Evolutionary conservation across 2,888 invertebrate genomes (phyloP).

Genomic region (Tetragonula carbonaria): DNA sequence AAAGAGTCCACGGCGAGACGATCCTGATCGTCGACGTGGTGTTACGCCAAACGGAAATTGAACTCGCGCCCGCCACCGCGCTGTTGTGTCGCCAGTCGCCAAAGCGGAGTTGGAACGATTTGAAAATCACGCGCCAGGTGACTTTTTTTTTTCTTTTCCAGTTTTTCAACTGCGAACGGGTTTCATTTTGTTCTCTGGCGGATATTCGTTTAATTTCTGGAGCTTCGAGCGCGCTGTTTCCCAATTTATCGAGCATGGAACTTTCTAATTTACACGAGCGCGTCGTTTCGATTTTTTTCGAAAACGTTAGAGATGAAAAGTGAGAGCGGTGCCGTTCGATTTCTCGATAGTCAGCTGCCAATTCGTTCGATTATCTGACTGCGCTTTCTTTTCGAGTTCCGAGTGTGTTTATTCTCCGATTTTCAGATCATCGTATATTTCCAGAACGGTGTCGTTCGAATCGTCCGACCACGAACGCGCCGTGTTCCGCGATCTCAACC

Average conservation of each 20-base stretch:
- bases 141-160: too few species aligned
- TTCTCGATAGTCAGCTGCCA: background rate
- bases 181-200: background rate
- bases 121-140: background rate
- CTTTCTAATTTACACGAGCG: too few species aligned
- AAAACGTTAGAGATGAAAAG: too few species aligned
- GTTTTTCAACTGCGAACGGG: too few species aligned
- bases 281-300: too few species aligned
- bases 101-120: background rate
- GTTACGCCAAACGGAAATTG: slow-evolving; percentile 72
- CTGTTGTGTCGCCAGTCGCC: background rate
- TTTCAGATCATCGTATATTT: too few species aligned
- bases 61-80: slow-evolving; percentile 63
- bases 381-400: background rate
- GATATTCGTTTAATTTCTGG: background rate
- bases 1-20: slow-evolving; percentile 59
- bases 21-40: slow-evolving; percentile 62
- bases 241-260: too few species aligned
- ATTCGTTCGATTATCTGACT: too few species aligned
- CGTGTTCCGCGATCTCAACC: background rate
- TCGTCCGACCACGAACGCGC: background rate
- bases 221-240: too few species aligned
- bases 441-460: background rate
- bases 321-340: background rate
- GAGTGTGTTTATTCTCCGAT: background rate